Conservation (phyloP, 2,113 vertebrate genomes). For the Ceratotherium simum region DNA sequence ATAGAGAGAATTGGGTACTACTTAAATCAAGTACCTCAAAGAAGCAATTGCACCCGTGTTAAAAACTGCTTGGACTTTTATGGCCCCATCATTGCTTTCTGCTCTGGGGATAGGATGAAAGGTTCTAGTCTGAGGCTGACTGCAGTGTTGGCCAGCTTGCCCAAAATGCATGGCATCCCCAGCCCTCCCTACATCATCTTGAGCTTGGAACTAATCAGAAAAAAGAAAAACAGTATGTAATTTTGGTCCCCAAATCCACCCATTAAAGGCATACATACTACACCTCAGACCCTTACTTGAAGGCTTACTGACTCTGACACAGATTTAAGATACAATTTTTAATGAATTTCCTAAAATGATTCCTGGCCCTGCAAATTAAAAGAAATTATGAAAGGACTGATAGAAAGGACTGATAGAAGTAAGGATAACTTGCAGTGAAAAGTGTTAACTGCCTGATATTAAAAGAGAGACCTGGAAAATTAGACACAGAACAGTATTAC, state of each 20-base stretch:
- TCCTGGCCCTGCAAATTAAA: neutral
- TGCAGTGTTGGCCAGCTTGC: neutral
- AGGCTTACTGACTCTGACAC: neutral
- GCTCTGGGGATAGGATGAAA: neutral
- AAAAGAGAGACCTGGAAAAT: neutral
- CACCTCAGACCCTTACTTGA: neutral
- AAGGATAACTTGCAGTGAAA: neutral
- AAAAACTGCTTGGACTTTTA: neutral
- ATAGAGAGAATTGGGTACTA: neutral
- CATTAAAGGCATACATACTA: neutral
- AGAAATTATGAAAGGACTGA: neutral
- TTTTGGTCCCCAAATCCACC: neutral
- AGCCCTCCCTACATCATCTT: neutral
- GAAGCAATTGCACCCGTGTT: neutral
- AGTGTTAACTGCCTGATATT: neutral
- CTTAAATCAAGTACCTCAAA: neutral
- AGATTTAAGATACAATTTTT: conserved; percentile 11
- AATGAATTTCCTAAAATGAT: neutral
- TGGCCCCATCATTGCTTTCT: neutral
- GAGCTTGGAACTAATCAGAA: conserved; percentile 28
- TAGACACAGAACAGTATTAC: neutral
- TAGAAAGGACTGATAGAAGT: neutral
- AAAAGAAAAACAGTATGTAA: neutral
- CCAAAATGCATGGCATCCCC: neutral
- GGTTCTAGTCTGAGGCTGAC: neutral